Evolutionary conservation across 2,888 invertebrate genomes (phyloP).

Genomic region (Stenodera caucasica): DNA sequence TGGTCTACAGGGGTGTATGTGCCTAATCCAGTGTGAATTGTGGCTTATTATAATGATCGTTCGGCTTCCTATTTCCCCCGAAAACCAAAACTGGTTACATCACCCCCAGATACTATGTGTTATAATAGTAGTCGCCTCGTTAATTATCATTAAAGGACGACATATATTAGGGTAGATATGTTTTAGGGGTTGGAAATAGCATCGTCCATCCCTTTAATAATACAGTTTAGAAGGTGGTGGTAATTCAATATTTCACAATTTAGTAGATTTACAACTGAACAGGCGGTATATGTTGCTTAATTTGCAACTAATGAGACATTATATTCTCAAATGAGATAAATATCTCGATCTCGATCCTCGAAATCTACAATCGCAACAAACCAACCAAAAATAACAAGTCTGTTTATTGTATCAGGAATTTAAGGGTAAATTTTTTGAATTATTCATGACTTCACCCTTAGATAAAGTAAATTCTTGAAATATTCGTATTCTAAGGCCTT

Average conservation of each 20-base stretch:
- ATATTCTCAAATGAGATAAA: too few species aligned
- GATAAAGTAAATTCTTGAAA: constrained; percentile 18
- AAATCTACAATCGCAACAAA: neutral
- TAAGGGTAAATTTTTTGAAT: too few species aligned
- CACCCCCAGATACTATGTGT: neutral
- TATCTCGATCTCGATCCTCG: too few species aligned
- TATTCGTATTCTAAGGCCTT: too few species aligned
- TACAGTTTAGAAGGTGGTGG: neutral
- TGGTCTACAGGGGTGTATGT: constrained; percentile 11
- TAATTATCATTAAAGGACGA: constrained; percentile 22
- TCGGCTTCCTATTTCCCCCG: constrained; percentile 23
- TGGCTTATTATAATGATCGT: constrained; percentile 34
- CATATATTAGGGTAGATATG: neutral
- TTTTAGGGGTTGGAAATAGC: neutral
- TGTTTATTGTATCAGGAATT: constrained; percentile 1
- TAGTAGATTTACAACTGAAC: neutral
- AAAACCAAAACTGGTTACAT: neutral
- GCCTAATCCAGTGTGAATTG: constrained; percentile 31
- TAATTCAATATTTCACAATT: constrained; percentile 5
- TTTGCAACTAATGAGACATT: too few species aligned
- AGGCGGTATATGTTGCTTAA: neutral
- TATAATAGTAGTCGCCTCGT: constrained; percentile 11
- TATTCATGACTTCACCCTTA: constrained; percentile 15
- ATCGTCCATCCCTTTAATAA: constrained; percentile 3
- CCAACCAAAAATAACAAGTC: too few species aligned